Evolutionary conservation across 1,140 invertebrate species (phyloP), one percentile per base, ranked within the genome.

Genomic region (Cardiocondyla obscurior): DNA sequence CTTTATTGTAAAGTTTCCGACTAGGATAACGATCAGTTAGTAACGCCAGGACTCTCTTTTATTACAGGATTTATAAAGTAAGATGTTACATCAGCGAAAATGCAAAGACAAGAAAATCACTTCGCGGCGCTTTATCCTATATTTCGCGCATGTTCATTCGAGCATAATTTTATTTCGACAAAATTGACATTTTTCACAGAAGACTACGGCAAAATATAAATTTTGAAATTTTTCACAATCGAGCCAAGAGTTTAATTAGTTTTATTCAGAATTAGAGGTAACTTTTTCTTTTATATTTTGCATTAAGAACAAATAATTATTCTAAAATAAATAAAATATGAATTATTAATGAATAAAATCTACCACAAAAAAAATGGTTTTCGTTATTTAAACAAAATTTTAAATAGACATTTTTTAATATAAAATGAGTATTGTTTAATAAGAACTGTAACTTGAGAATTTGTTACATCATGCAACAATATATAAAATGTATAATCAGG

Each of bases 1-100:
- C 87, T 90, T 90, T 76, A 72, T 77, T 76, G 67, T 82, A 86
- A 89, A 91, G 87, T 92, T 92, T 89, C 82, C 81, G 67, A 85
- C 81, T 84, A 58, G 60, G 85, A 82, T 89, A 91, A 91, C 88
- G 84, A 86, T 90, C 82, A 74, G 74, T 70, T 76, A 82, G 57
- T 44, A 67, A 30, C 79, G 36, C 36, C n/a, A 42, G 22, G 10
- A 53, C 36, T 42, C 67, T 76, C 82, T 44, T 69, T 70, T 30
- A n/a, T 36, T n/a, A 19, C 22, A 14, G 25, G 12, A 73, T 85
- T 72, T 86, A 30, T 73, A 46, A 69, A 79, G 49, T 53, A 79
- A 16, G 12, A 25, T 69, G 46, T 55, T 79, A 19, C 0, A 22
- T 39, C 10, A n/a, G 30, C 42, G 39, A 62, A 74, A 60, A 46